phyloP scores from a whole-genome alignment of 2,797 vertebrate species.

The Champsocephalus gunnari region DNA sequence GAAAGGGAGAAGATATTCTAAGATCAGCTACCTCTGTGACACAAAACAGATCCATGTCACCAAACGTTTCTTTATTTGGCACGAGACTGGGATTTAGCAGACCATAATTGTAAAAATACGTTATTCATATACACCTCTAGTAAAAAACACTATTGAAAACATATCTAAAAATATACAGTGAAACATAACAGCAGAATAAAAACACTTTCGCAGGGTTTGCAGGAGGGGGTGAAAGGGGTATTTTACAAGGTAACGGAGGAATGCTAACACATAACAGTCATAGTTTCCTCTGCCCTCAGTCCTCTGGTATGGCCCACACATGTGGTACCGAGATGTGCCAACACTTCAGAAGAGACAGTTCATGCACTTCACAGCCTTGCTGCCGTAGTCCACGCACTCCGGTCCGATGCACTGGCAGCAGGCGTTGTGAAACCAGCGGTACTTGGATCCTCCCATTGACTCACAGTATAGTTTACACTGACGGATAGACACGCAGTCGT shows the following conservation, averaged over 20 bases:
- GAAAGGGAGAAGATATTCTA: not conserved
- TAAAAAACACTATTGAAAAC: slow-evolving; percentile 78
- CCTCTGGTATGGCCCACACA: slow-evolving; percentile 63
- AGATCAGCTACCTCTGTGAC: slow-evolving; percentile 15
- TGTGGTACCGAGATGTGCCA: slow-evolving; percentile 66
- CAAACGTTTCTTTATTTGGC: slow-evolving; percentile 81
- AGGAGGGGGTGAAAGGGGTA: slow-evolving; percentile 50
- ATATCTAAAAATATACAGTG: slow-evolving; percentile 83
- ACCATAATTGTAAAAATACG: slow-evolving; percentile 81
- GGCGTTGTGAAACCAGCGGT: slow-evolving; percentile 99
- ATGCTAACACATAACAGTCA: slow-evolving; percentile 70
- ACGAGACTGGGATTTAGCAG: slow-evolving; percentile 69
- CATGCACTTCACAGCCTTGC: slow-evolving; percentile 96
- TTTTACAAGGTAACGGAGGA: slow-evolving; percentile 79
- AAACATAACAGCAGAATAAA: slow-evolving; percentile 80
- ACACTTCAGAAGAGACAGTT: slow-evolving; percentile 94
- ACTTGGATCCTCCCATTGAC: slow-evolving; percentile 99
- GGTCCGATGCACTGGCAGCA: slow-evolving; percentile 99
- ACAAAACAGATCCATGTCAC: slow-evolving; percentile 61
- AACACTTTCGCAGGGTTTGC: slow-evolving; percentile 66
- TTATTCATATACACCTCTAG: slow-evolving; percentile 85
- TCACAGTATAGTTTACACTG: slow-evolving; percentile 98
- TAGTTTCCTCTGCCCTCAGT: slow-evolving; percentile 70
- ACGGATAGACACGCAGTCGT: slow-evolving; percentile 98
- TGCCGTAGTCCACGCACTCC: slow-evolving; percentile 97